These are phyloP conservation scores for Lepetodrilus schrolli DNA, from an alignment of 2,888 invertebrate genomes.

Conservation along the genomic window DNA sequence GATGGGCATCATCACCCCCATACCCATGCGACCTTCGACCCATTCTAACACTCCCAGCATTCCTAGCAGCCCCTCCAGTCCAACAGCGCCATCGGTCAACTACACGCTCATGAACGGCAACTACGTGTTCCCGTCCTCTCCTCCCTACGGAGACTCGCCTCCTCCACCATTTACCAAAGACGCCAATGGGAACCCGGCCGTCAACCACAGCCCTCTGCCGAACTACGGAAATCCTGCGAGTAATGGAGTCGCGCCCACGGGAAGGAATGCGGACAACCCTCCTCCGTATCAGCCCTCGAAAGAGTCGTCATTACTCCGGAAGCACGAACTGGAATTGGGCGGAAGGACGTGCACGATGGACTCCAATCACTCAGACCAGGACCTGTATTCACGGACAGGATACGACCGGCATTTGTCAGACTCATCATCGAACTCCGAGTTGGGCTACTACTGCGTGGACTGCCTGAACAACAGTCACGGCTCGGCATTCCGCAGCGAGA, in stretches of 20 bases:
- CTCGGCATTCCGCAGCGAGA: not conserved
- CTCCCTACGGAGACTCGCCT: conserved; percentile 19
- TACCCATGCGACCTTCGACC: not conserved
- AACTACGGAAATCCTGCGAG: conserved; percentile 14
- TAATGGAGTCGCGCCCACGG: not conserved
- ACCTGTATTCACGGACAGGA: conserved; percentile 40
- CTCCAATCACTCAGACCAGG: conserved; percentile 39
- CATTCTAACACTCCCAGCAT: conserved; percentile 15
- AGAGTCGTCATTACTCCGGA: not conserved
- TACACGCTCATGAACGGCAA: conserved; percentile 7
- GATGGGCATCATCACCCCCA: not conserved
- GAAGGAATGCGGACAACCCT: conserved; percentile 9
- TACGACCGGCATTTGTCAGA: conserved; percentile 36
- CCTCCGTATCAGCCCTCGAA: conserved; percentile 21
- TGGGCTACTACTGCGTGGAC: conserved; percentile 29
- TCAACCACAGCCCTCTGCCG: conserved; percentile 30
- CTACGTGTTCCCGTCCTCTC: conserved; percentile 32
- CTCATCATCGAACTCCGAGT: conserved; percentile 33
- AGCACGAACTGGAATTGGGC: not conserved
- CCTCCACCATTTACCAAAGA: conserved; percentile 13
- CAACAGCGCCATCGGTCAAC: conserved; percentile 9
- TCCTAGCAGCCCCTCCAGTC: conserved; percentile 21
- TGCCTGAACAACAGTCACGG: conserved; percentile 15
- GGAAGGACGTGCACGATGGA: not conserved
- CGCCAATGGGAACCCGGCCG: not conserved